These are phyloP conservation scores for Cryptoprocta ferox DNA, from an alignment of 2,797 vertebrate species.

Conservation along the genomic window DNA sequence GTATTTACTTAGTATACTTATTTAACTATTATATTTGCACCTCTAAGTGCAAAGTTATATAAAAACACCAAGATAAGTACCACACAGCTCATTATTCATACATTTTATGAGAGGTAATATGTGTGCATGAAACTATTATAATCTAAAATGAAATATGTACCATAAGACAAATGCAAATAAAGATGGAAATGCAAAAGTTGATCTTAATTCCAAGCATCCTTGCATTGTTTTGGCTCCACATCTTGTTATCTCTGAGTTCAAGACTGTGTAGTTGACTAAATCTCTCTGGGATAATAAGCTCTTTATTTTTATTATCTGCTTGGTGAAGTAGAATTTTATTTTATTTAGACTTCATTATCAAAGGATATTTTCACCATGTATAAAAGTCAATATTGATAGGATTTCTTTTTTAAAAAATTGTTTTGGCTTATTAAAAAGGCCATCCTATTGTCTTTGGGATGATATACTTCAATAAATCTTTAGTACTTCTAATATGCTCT, in stretches of 20 bases:
- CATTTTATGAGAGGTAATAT: background rate
- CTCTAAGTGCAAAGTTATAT: background rate
- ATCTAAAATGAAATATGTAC: background rate
- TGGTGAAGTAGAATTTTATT: background rate
- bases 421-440: background rate
- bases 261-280: background rate
- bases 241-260: background rate
- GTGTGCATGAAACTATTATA: background rate
- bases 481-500: background rate
- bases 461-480: background rate
- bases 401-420: background rate
- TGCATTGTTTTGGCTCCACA: background rate
- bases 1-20: background rate
- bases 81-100: background rate
- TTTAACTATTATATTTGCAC: background rate
- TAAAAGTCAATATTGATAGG: background rate
- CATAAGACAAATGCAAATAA: background rate
- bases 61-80: background rate
- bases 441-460: background rate
- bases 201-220: background rate
- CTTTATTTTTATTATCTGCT: background rate
- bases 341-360: background rate
- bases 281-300: background rate
- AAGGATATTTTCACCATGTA: background rate
- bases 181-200: background rate